phyloP scores from a whole-genome alignment of 2,797 vertebrate species.

The Discoglossus pictus region DNA sequence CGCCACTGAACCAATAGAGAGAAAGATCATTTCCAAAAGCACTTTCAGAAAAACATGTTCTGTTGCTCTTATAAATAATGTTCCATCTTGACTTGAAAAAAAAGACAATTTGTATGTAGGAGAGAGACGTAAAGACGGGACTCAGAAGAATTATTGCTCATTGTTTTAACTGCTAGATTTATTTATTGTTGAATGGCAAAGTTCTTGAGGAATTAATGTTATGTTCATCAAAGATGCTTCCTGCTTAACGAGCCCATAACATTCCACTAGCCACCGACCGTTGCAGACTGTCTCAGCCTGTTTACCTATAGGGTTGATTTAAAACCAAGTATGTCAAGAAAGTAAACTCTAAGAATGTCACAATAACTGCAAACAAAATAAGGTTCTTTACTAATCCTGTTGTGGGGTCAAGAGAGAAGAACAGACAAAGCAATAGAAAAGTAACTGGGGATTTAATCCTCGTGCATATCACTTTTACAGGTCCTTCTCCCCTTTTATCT shows the following conservation, averaged over 20 bases:
- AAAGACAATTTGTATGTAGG: background rate
- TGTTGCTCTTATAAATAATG: too few species aligned
- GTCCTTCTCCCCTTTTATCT: background rate
- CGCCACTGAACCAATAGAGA: too few species aligned
- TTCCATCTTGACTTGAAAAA: too few species aligned
- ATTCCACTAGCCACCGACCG: conserved; percentile 33
- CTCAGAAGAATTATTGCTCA: background rate
- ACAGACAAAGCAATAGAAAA: background rate
- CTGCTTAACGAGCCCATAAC: background rate
- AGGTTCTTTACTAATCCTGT: conserved; percentile 25
- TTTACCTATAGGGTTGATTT: conserved; percentile 30
- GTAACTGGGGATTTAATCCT: background rate
- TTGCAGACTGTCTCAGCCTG: conserved; percentile 5
- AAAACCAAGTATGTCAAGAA: conserved; percentile 1
- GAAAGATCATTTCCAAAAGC: too few species aligned
- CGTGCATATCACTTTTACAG: conserved; percentile 15
- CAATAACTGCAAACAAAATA: conserved; percentile 23
- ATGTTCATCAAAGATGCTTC: conserved; percentile 15
- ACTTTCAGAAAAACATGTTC: too few species aligned
- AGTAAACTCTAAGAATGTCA: conserved; percentile 2
- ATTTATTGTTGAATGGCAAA: conserved; percentile 5
- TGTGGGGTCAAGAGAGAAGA: conserved; percentile 3
- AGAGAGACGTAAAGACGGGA: background rate
- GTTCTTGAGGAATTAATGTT: conserved; percentile 9
- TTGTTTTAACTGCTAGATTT: background rate